Evolutionary conservation across 2,797 vertebrate species (phyloP).

Genomic region (Sciaenops ocellatus): DNA sequence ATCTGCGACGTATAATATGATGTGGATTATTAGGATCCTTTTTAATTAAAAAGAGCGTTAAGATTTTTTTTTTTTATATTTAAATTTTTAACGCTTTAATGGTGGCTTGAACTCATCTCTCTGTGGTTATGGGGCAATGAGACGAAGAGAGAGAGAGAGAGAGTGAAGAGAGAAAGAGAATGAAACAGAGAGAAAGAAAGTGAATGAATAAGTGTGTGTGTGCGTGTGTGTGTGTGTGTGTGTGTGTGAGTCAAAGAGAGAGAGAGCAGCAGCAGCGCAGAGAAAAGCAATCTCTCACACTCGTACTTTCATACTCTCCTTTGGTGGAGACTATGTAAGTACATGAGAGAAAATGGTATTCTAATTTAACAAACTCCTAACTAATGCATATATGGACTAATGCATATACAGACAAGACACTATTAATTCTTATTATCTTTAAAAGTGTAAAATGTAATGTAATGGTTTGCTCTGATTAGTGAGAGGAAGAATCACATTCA

Average conservation of each 20-base stretch:
- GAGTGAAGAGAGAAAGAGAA: constrained; percentile 65
- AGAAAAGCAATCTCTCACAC: constrained; percentile 74
- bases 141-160: constrained; percentile 66
- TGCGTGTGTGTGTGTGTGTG: constrained; percentile 14
- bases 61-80: constrained; percentile 84
- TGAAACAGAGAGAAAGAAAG: constrained; percentile 63
- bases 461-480: constrained; percentile 86
- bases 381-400: constrained; percentile 77
- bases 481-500: constrained; percentile 80
- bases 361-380: constrained; percentile 79
- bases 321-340: constrained; percentile 74
- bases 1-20: constrained; percentile 91
- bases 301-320: constrained; percentile 72
- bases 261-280: constrained; percentile 38
- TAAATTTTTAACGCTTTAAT: constrained; percentile 91
- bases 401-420: constrained; percentile 81
- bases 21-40: constrained; percentile 92
- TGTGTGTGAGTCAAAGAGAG: neutral
- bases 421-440: constrained; percentile 87
- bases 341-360: constrained; percentile 78
- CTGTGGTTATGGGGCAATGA: constrained; percentile 85
- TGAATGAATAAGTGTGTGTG: constrained; percentile 44
- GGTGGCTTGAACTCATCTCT: constrained; percentile 87
- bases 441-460: constrained; percentile 84
- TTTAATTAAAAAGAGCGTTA: constrained; percentile 92